Conservation (phyloP, 2,113 vertebrate species). For the Cryptomyrus ogoouensis region DNA sequence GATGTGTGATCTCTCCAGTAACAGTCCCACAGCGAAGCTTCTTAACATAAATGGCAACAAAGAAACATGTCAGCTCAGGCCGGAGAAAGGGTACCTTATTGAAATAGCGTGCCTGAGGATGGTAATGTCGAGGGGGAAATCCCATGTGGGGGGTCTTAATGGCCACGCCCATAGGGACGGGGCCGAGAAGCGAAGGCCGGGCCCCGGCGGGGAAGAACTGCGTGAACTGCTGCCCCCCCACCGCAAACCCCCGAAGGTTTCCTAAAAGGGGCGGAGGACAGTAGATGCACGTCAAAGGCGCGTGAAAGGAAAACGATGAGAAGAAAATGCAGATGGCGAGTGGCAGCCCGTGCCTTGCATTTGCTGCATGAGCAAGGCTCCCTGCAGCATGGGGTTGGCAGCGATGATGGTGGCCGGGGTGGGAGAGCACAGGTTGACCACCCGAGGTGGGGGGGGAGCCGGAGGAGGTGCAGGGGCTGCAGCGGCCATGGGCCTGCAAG, state of each 20-base stretch:
- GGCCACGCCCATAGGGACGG: constrained; percentile 82
- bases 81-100: constrained; percentile 61
- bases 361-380: constrained; percentile 69
- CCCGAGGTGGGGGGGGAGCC: constrained; percentile 51
- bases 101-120: constrained; percentile 69
- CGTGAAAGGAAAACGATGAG: background rate
- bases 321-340: background rate
- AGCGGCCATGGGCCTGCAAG: constrained; percentile 6
- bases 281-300: background rate
- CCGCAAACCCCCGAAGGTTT: constrained; percentile 73
- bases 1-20: background rate
- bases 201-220: constrained; percentile 86
- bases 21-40: background rate
- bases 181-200: constrained; percentile 84
- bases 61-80: background rate
- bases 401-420: constrained; percentile 58
- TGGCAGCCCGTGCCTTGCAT: constrained; percentile 63
- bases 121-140: constrained; percentile 69
- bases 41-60: background rate
- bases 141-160: constrained; percentile 76
- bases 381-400: constrained; percentile 65
- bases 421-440: constrained; percentile 60
- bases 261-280: constrained; percentile 49
- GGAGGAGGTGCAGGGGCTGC: constrained; percentile 14
- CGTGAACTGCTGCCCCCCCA: constrained; percentile 78